Percentiles rank a stretch among this genome's conserved stretches.
Conservation (phyloP, 2,888 invertebrate species). For the Coleophora deauratella region DNA sequence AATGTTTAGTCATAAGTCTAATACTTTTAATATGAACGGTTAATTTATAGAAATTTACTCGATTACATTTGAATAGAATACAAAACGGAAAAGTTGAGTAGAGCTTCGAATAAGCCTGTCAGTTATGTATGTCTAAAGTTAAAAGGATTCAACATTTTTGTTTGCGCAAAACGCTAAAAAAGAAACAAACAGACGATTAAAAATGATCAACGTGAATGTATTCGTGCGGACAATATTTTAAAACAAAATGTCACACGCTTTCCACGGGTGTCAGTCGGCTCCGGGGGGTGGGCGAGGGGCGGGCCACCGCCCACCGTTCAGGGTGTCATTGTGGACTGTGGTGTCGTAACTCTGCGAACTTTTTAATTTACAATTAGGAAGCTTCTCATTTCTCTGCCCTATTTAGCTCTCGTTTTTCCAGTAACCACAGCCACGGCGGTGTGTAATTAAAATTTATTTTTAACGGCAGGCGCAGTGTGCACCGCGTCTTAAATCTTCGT, state of each 20-base stretch:
- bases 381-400: constrained; percentile 74
- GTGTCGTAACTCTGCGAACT: constrained; percentile 74
- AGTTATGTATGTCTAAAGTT: not conserved
- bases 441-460: constrained; percentile 71
- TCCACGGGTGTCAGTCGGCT: constrained; percentile 57
- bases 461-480: constrained; percentile 24
- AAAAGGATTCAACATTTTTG: constrained; percentile 13
- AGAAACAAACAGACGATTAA: constrained; percentile 58
- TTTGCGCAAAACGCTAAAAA: constrained; percentile 29
- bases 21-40: too few relatives aligned
- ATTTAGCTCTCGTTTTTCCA: constrained; percentile 73
- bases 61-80: too few relatives aligned
- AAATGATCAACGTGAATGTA: constrained; percentile 70
- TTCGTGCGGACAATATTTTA: constrained; percentile 73
- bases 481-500: not conserved
- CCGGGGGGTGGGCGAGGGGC: constrained; percentile 17
- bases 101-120: too few relatives aligned
- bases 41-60: too few relatives aligned
- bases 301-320: constrained; percentile 30
- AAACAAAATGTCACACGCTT: constrained; percentile 74
- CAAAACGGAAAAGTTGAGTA: too few relatives aligned
- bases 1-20: too few relatives aligned
- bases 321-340: constrained; percentile 74
- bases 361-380: constrained; percentile 75
- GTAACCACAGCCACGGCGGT: constrained; percentile 52